These are phyloP conservation scores for Heliconius hortense DNA, from an alignment of 2,888 invertebrate genomes.

Conservation along the genomic window DNA sequence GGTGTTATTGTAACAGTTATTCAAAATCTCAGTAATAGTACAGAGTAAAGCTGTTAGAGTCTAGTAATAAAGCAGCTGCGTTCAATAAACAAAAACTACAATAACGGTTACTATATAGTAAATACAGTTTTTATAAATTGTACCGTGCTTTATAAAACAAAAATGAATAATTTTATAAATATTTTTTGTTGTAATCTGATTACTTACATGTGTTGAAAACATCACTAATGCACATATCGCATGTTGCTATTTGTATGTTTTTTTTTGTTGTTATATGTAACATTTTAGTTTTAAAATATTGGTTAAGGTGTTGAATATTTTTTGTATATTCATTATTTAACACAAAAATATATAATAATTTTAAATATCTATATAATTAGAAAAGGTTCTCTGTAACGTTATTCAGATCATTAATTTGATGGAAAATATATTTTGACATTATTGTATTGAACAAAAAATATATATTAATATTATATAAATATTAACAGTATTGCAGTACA, in stretches of 20 bases:
- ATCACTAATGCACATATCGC: conserved; percentile 7
- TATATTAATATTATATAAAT: no score
- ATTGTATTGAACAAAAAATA: no score
- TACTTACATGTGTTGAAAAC: not conserved
- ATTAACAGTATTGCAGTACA: no score
- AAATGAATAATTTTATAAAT: not conserved
- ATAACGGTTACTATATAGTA: not conserved
- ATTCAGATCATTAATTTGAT: not conserved
- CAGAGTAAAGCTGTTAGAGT: not conserved
- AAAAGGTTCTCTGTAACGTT: not conserved
- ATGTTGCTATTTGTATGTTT: conserved; percentile 18
- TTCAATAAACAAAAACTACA: not conserved
- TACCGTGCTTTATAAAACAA: not conserved
- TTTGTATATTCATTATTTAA: no score
- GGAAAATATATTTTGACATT: not conserved
- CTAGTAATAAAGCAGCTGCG: not conserved
- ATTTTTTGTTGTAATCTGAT: not conserved
- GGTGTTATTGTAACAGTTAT: no score
- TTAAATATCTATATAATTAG: not conserved
- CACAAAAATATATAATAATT: not conserved
- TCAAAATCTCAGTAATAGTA: not conserved
- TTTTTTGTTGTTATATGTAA: not conserved
- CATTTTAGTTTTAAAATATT: not conserved
- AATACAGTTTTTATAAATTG: not conserved
- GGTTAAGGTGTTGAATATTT: not conserved